Evolutionary conservation across 92 coral and sea anemone species (phyloP).

Genomic region (Epizoanthus rinbou): DNA sequence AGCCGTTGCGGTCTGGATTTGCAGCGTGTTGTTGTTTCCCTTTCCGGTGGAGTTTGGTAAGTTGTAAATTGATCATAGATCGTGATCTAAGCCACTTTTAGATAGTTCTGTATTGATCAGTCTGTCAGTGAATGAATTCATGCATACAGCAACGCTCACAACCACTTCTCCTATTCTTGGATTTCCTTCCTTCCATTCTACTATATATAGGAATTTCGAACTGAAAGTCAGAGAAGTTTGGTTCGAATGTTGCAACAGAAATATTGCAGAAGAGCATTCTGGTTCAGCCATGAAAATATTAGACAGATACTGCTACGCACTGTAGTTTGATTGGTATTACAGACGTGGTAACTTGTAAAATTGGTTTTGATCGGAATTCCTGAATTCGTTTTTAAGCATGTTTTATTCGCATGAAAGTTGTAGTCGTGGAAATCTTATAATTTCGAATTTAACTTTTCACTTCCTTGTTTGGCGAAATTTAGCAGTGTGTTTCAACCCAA

Average conservation of each 20-base stretch:
- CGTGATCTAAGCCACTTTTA: conserved; percentile 10
- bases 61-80: conserved; percentile 26
- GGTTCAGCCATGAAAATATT: neutral
- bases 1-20: conserved; percentile 23
- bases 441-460: conserved; percentile 30
- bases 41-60: conserved; percentile 49
- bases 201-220: conserved; percentile 39
- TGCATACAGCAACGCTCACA: neutral
- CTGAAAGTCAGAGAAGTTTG: conserved; percentile 31
- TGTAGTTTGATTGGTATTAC: neutral
- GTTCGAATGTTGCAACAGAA: conserved; percentile 22
- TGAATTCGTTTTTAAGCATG: conserved; percentile 11
- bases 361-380: neutral
- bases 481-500: neutral
- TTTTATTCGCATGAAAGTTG: conserved; percentile 22
- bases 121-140: neutral
- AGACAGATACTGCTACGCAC: neutral
- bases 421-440: conserved; percentile 14
- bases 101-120: neutral
- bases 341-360: neutral
- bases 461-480: conserved; percentile 37
- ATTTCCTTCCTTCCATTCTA: neutral
- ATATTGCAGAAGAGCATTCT: neutral
- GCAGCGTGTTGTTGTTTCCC: conserved; percentile 19
- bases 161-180: neutral